These are phyloP conservation scores for Drosophila nr. perissopoda DNA, from an alignment of 2,888 invertebrate genomes.

Conservation along the genomic window DNA sequence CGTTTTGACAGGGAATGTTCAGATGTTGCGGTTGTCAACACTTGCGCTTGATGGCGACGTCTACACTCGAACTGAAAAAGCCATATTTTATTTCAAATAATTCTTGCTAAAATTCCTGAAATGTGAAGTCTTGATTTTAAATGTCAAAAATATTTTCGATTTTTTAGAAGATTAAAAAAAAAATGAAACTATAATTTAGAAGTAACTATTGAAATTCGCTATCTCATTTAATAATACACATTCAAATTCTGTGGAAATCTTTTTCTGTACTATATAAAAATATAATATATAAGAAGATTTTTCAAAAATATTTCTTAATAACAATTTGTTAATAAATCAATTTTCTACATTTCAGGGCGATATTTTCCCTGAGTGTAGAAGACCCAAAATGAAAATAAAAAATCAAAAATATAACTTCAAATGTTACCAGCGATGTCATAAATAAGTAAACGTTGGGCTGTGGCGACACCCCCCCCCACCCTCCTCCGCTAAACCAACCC, in stretches of 20 bases:
- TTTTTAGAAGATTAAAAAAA: background rate
- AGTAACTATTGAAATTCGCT: background rate
- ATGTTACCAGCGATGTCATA: conserved; percentile 50
- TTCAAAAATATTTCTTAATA: background rate
- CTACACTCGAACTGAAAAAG: background rate
- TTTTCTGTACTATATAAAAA: background rate
- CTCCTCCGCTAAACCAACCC: background rate
- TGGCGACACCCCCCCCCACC: background rate
- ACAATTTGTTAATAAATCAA: background rate
- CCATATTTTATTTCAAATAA: too few species aligned
- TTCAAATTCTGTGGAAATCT: background rate
- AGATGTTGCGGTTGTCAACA: conserved; percentile 61
- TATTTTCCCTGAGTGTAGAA: background rate
- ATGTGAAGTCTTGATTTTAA: background rate
- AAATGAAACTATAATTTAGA: background rate
- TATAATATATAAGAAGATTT: background rate
- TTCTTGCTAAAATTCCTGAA: fast-evolving
- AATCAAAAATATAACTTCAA: conserved; percentile 66
- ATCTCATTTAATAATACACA: background rate
- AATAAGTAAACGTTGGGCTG: conserved; percentile 44
- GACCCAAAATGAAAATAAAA: conserved; percentile 21
- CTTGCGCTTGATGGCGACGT: conserved; percentile 21
- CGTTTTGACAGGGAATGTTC: conserved; percentile 37
- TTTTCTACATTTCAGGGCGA: background rate
- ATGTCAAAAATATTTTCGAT: background rate